Conservation (phyloP, 2,888 invertebrate species). For the Melinaea menophilus region DNA sequence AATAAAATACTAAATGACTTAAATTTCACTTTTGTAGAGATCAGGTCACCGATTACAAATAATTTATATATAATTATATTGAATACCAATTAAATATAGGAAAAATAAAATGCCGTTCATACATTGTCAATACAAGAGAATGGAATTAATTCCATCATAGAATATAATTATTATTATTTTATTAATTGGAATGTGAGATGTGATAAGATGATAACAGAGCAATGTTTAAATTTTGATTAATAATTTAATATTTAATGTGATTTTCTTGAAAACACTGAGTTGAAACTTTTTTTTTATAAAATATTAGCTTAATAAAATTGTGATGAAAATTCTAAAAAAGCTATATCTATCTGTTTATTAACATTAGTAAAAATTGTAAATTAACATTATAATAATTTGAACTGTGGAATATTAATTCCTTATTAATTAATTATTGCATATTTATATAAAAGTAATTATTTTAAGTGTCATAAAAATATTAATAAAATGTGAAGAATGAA, state of each 20-base stretch:
- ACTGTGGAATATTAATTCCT: background rate
- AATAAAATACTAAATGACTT: constrained; percentile 18
- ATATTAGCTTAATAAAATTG: too few species aligned
- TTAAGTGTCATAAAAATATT: background rate
- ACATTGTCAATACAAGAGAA: background rate
- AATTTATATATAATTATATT: constrained; percentile 13
- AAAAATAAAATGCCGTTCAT: too few species aligned
- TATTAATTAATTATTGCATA: background rate
- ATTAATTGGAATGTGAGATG: background rate
- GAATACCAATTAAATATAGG: too few species aligned
- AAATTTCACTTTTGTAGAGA: constrained; percentile 32
- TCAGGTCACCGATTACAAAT: constrained; percentile 29
- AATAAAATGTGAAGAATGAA: too few species aligned
- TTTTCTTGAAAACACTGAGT: too few species aligned
- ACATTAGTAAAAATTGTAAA: background rate
- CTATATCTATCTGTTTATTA: background rate
- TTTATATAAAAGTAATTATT: background rate
- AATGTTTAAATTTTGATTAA: too few species aligned
- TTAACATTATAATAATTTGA: constrained; percentile 2
- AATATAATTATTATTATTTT: background rate
- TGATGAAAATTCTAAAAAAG: too few species aligned
- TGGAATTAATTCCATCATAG: background rate
- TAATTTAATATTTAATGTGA: too few species aligned
- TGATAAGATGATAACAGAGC: background rate
- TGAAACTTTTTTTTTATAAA: too few species aligned